phyloP scores from a whole-genome alignment of 2,113 vertebrate species.

The Pristiophorus japonicus region DNA sequence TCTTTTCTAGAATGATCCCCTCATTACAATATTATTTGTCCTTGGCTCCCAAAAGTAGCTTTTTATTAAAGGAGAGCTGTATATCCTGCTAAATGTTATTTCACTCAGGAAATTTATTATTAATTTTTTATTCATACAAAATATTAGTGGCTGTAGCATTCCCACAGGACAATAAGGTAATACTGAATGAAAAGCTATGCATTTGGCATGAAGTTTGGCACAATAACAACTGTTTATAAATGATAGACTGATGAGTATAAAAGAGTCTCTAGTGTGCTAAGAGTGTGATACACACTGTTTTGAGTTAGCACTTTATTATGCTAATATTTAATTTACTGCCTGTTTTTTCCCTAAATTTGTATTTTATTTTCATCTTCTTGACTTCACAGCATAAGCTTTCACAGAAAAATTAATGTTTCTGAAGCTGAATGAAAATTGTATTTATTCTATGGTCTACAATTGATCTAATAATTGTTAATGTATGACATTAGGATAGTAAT shows the following conservation, averaged over 20 bases:
- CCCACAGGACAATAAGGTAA: not conserved
- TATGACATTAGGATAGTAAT: not conserved
- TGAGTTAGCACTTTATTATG: not conserved
- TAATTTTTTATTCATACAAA: not conserved
- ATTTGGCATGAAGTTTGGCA: not conserved
- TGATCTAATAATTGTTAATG: not conserved
- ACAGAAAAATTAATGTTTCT: not conserved
- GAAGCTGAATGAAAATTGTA: not conserved
- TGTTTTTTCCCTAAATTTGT: not conserved
- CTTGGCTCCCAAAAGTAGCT: not conserved
- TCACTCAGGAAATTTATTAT: not conserved
- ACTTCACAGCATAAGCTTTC: not conserved
- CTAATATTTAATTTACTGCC: not conserved
- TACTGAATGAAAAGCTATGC: not conserved
- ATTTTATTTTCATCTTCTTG: constrained; percentile 13
- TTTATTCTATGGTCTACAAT: not conserved
- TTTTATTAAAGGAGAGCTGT: not conserved
- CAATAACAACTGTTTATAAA: not conserved
- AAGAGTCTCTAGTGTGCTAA: not conserved
- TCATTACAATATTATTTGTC: not conserved
- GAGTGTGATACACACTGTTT: not conserved
- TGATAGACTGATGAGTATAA: not conserved
- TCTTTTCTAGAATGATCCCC: not conserved
- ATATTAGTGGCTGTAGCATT: not conserved
- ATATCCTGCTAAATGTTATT: not conserved